These are phyloP conservation scores for Agelaius phoeniceus DNA, from an alignment of 2,113 vertebrate genomes.

Conservation along the genomic window DNA sequence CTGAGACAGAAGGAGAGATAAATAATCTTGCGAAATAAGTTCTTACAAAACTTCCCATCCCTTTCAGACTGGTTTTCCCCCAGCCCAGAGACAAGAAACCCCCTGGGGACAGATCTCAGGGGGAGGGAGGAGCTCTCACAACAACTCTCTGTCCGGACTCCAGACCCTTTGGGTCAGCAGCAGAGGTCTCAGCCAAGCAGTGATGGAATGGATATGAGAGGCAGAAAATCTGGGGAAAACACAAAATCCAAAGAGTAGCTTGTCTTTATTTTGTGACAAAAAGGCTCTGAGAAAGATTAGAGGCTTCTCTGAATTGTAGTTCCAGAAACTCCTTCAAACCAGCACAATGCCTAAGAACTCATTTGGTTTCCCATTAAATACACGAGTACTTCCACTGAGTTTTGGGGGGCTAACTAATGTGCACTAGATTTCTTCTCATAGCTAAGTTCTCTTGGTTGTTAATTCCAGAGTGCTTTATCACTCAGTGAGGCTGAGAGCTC, in stretches of 20 bases:
- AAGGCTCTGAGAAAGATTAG: background rate
- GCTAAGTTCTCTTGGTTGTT: rapidly evolving
- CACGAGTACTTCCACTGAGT: background rate
- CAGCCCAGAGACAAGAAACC: background rate
- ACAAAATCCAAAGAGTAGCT: background rate
- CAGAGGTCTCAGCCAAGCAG: background rate
- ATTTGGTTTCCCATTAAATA: background rate
- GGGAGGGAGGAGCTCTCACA: background rate
- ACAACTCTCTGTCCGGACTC: background rate
- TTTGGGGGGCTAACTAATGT: background rate
- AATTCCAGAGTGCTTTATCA: background rate
- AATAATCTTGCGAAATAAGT: background rate
- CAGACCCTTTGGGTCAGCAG: background rate
- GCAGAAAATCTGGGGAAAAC: background rate
- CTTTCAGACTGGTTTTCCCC: background rate
- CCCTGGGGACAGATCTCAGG: background rate
- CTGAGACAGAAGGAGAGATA: background rate
- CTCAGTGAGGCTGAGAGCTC: background rate
- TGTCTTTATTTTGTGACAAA: background rate
- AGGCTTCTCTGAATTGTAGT: background rate
- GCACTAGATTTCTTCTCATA: background rate
- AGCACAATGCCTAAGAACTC: background rate
- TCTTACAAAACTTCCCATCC: background rate
- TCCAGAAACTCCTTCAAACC: background rate
- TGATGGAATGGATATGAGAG: background rate